Percentiles rank a stretch among this genome's conserved stretches.
Evolutionary conservation across 2,113 vertebrate genomes (phyloP).

Genomic region (Actenoides lindsayi): DNA sequence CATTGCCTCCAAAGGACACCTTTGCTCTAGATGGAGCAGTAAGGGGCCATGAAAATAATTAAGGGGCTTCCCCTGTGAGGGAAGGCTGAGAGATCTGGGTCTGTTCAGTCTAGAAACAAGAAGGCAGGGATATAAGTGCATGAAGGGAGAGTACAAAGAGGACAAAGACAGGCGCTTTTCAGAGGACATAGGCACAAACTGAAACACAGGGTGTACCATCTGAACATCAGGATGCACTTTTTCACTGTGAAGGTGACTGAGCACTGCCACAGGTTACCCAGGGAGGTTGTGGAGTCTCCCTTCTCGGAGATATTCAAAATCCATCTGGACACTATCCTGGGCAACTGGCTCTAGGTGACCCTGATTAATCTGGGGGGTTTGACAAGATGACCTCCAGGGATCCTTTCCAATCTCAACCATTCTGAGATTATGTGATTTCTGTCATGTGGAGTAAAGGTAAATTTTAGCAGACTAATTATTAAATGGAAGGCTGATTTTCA

Average conservation of each 20-base stretch:
- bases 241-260: background rate
- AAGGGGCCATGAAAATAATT: background rate
- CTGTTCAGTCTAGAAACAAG: background rate
- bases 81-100: background rate
- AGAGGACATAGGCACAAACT: background rate
- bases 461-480: background rate
- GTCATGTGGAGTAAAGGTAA: background rate
- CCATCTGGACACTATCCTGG: background rate
- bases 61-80: background rate
- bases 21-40: background rate
- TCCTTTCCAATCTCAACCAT: background rate
- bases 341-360: background rate
- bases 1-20: background rate
- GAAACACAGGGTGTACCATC: background rate
- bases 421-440: background rate
- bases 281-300: background rate
- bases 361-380: background rate
- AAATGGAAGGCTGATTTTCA: constrained; percentile 4
- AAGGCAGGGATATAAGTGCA: background rate
- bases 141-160: background rate
- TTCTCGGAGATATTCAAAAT: background rate
- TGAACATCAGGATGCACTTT: background rate
- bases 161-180: background rate
- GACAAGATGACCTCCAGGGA: background rate
- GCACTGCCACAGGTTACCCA: background rate